These are phyloP conservation scores for Dolichoris vasculosae DNA, from an alignment of 1,140 invertebrate species.

Conservation along the genomic window DNA sequence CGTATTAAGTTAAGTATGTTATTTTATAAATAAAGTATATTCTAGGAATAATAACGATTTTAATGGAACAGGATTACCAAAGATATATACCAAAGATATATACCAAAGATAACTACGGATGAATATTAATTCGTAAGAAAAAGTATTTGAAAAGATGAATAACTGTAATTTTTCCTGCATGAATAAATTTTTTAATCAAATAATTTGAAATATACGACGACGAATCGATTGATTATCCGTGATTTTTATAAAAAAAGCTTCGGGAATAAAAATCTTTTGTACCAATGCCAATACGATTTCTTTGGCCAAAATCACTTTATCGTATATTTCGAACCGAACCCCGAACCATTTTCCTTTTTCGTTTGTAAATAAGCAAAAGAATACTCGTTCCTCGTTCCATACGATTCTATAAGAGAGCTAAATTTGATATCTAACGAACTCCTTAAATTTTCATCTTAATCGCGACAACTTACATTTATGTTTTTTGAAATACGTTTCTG, in stretches of 20 bases:
- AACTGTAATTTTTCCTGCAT: no score
- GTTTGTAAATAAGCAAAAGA: background rate
- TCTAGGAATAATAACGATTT: no score
- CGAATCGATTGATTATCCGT: background rate
- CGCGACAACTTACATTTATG: background rate
- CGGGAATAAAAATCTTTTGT: background rate
- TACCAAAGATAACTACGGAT: no score
- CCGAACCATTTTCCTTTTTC: background rate
- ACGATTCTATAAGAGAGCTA: background rate
- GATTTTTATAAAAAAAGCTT: background rate
- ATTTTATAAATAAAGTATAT: background rate
- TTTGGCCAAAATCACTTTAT: background rate
- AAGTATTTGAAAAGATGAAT: background rate
- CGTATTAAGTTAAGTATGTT: background rate
- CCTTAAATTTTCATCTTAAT: constrained; percentile 6
- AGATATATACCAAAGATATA: no score
- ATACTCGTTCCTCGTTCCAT: background rate
- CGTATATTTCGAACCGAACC: background rate
- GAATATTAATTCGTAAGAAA: background rate
- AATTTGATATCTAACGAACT: background rate
- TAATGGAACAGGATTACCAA: no score
- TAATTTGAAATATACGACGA: background rate
- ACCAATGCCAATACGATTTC: background rate
- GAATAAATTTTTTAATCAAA: background rate
- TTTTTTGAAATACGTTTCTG: background rate